phyloP scores from a whole-genome alignment of 2,113 vertebrate genomes.

The Caloenas nicobarica region DNA sequence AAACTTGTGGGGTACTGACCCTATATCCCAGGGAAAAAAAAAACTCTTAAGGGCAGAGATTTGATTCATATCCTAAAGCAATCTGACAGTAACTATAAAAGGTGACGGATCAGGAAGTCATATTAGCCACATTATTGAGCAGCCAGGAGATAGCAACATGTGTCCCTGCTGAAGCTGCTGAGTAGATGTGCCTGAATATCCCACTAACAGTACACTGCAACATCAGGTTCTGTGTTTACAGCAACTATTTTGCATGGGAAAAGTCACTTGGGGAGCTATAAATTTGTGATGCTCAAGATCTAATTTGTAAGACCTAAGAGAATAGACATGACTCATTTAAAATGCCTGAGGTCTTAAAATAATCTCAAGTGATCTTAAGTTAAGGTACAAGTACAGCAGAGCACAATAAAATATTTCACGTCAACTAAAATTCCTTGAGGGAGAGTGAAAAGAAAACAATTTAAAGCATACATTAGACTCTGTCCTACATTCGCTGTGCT shows the following conservation, averaged over 20 bases:
- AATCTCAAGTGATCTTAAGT: not conserved
- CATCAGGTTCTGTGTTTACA: not conserved
- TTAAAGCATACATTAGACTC: not conserved
- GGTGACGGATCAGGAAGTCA: not conserved
- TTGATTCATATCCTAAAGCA: not conserved
- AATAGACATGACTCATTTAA: not conserved
- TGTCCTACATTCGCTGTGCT: not conserved
- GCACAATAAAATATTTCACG: not conserved
- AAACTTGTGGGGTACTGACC: not conserved
- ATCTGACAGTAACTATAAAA: not conserved
- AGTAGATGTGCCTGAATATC: not conserved
- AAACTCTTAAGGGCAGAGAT: not conserved
- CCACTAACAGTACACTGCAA: not conserved
- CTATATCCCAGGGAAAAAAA: not conserved
- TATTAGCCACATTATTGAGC: not conserved
- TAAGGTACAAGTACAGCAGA: not conserved
- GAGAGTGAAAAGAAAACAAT: not conserved
- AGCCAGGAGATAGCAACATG: not conserved
- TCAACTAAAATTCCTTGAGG: conserved; percentile 14
- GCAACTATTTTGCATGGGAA: not conserved
- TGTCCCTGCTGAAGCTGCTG: not conserved
- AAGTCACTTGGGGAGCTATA: conserved; percentile 1
- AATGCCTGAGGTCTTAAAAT: not conserved
- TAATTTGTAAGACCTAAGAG: not conserved
- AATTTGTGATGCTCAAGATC: not conserved